A percentile compares a stretch with the other conserved stretches of the same genome.
Conservation (phyloP, 30 jellyfish, hydroid and myxozoan genomes). For the Cassiopea xamachana region DNA sequence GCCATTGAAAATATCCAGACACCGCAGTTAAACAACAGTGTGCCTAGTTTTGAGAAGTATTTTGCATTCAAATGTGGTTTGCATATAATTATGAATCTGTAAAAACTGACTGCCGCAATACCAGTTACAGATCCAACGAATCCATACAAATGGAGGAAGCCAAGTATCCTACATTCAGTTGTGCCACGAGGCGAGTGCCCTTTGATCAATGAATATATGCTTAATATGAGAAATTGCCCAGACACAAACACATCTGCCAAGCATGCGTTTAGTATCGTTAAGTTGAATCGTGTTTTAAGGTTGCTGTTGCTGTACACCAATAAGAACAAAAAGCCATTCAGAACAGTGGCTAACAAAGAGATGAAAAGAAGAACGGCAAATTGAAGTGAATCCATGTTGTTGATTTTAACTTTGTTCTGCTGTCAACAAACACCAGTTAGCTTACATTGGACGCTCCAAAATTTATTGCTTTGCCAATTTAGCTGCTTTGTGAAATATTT, state of each 20-base stretch:
- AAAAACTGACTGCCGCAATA: neutral
- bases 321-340: neutral
- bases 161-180: neutral
- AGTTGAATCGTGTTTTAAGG: neutral
- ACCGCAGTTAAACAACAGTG: neutral
- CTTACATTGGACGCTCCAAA: too few species aligned
- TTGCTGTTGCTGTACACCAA: neutral
- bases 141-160: neutral
- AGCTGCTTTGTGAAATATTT: too few species aligned
- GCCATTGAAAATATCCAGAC: neutral
- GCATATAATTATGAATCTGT: neutral
- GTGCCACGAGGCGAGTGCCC: neutral
- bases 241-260: neutral
- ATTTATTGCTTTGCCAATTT: too few species aligned
- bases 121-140: neutral
- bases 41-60: neutral
- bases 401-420: neutral
- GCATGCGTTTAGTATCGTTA: neutral
- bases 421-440: too few species aligned
- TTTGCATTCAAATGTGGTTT: neutral
- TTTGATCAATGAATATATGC: neutral
- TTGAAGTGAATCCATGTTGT: neutral
- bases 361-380: neutral
- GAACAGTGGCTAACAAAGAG: neutral
- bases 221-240: neutral